phyloP scores from a whole-genome alignment of 2,797 vertebrate genomes.

The Pempheris klunzingeri region DNA sequence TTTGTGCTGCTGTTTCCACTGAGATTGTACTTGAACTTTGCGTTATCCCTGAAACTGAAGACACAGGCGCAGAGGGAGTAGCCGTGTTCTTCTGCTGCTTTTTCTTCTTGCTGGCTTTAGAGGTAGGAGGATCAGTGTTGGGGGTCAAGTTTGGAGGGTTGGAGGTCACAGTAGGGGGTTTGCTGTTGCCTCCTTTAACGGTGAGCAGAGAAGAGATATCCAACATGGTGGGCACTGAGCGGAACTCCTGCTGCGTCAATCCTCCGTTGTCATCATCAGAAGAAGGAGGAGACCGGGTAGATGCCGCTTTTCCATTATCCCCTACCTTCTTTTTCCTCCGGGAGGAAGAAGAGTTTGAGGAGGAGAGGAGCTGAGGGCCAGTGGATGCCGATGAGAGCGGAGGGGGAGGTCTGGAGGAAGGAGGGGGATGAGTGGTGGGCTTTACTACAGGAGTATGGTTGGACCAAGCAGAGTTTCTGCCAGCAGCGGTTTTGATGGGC shows the following conservation, averaged over 20 bases:
- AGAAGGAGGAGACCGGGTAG: slow-evolving; percentile 75
- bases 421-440: slow-evolving; percentile 72
- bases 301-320: slow-evolving; percentile 72
- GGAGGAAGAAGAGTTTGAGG: slow-evolving; percentile 63
- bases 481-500: slow-evolving; percentile 80
- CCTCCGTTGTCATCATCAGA: slow-evolving; percentile 84
- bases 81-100: slow-evolving; percentile 75
- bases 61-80: slow-evolving; percentile 11
- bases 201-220: slow-evolving; percentile 92
- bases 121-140: slow-evolving; percentile 67
- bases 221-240: slow-evolving; percentile 88
- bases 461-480: slow-evolving; percentile 89
- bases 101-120: slow-evolving; percentile 91
- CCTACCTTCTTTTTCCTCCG: slow-evolving; percentile 86
- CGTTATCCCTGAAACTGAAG: slow-evolving; percentile 21
- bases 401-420: slow-evolving; percentile 58
- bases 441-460: slow-evolving; percentile 80
- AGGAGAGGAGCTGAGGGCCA: slow-evolving; percentile 73
- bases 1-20: slow-evolving; percentile 77
- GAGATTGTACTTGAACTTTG: slow-evolving; percentile 36
- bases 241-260: slow-evolving; percentile 87
- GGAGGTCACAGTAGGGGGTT: slow-evolving; percentile 62
- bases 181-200: slow-evolving; percentile 76
- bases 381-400: slow-evolving; percentile 55
- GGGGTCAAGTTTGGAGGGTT: slow-evolving; percentile 32